Base-by-base conservation (phyloP, 2,888 invertebrate genomes). In the Oligia latruncula region DNA sequence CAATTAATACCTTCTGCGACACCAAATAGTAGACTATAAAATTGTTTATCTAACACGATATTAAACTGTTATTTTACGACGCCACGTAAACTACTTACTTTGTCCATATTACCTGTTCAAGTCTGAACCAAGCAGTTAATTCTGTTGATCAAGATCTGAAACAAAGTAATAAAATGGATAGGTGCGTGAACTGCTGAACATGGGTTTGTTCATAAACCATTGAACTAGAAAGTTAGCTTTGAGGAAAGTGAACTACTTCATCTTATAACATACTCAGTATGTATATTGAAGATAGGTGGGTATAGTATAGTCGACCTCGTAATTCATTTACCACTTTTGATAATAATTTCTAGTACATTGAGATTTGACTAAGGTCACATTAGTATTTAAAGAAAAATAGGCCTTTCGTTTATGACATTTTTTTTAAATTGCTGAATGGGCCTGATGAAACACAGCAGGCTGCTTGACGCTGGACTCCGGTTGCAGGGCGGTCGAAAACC, bases 91-190 rank as follows among this genome's bases (percentile, higher is more conserved):
- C 65, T 73, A 66, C 66, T 55, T 66, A 55, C 55, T 46, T 62
- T 11, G 17, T 60, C 55, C 23, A 62, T 82, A 81, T 82, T 40
- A 55, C 49, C 29, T 68, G 49, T 64, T 58, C 67, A 58, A 78
- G 60, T 67, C 66, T 55, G 71, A 15, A 46, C 58, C 4, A 58
- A 76, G 5, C 35, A 35, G 52, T 58, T 67, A 40, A 55, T 67
- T 81, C 67, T 40, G 46, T 71, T 68, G 66, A 78, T 71, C 65
- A 78, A 71, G 71, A 78, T 72, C 40, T 67, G n/a, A 58, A 55
- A 58, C 46, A 55, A 58, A 58, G 78, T 71, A 77, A 81, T 77
- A 67, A 71, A 77, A 77, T 71, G n/a, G 55, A 5, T 81, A 74
- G 55, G 3, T 81, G 67, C 74, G 35, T 67, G 60, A 68, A 67